Evolutionary conservation across 2,113 vertebrate genomes (phyloP).

Genomic region (Hemiprocne comata): DNA sequence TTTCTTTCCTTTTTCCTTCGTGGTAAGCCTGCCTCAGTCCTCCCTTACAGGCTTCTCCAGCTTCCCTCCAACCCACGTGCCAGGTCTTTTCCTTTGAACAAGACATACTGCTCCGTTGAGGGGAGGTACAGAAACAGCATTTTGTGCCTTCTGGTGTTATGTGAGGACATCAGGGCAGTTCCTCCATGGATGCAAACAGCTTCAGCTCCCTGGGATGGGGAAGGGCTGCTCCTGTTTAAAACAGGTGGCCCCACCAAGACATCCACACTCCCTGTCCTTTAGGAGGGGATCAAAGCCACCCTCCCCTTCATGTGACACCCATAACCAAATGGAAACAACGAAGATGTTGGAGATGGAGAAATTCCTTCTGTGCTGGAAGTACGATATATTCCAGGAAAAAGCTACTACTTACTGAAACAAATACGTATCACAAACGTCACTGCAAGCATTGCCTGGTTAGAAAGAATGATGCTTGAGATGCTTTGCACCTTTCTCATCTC

Average conservation of each 20-base stretch:
- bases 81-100: background rate
- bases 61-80: background rate
- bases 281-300: background rate
- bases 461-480: background rate
- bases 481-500: background rate
- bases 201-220: background rate
- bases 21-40: background rate
- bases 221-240: background rate
- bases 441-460: background rate
- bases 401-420: background rate
- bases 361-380: background rate
- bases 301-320: accelerated
- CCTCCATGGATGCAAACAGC: accelerated
- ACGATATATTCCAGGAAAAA: background rate
- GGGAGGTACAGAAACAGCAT: background rate
- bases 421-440: background rate
- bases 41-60: background rate
- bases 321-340: accelerated
- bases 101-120: background rate
- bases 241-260: background rate
- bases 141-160: background rate
- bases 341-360: background rate
- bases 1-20: background rate
- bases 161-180: background rate
- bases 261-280: background rate